phyloP scores from a whole-genome alignment of 2,888 invertebrate species.

The Dastarcus helophoroides region DNA sequence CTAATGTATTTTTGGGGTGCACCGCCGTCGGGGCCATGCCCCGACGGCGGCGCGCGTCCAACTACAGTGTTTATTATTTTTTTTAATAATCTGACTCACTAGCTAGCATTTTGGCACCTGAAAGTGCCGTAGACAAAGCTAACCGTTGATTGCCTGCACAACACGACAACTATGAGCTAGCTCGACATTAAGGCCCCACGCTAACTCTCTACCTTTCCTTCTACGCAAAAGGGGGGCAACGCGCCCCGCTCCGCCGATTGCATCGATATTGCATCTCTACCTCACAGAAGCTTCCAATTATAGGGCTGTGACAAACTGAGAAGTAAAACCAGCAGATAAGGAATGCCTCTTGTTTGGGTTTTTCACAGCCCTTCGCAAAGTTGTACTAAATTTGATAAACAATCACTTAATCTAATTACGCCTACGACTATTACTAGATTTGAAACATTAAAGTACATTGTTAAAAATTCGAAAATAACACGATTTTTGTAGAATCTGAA shows the following conservation, averaged over 20 bases:
- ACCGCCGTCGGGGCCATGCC: no score
- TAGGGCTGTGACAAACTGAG: slow-evolving; percentile 9
- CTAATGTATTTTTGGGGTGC: no score
- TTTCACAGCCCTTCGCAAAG: no score
- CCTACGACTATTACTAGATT: no score
- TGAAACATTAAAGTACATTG: slow-evolving; percentile 13
- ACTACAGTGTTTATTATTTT: no score
- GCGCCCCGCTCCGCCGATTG: slow-evolving; percentile 19
- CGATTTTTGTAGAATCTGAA: slow-evolving; percentile 19
- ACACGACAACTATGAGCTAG: slow-evolving; percentile 38
- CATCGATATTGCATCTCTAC: slow-evolving; percentile 22
- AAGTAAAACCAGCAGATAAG: no score
- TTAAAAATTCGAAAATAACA: slow-evolving; percentile 12
- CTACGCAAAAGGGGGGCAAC: slow-evolving; percentile 14
- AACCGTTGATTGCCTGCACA: slow-evolving; percentile 37
- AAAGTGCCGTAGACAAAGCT: slow-evolving; percentile 29
- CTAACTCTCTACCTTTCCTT: slow-evolving; percentile 29
- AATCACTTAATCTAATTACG: no score
- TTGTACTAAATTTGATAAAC: no score
- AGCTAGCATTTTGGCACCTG: no score
- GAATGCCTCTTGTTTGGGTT: no score
- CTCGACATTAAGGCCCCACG: slow-evolving; percentile 37
- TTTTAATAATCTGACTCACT: no score
- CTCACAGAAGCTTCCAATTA: slow-evolving; percentile 21
- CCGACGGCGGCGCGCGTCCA: no score